Percentiles rank a stretch among this genome's conserved stretches.
These are phyloP conservation scores for Ispidina picta DNA, from an alignment of 2,797 vertebrate genomes.

Conservation along the genomic window DNA sequence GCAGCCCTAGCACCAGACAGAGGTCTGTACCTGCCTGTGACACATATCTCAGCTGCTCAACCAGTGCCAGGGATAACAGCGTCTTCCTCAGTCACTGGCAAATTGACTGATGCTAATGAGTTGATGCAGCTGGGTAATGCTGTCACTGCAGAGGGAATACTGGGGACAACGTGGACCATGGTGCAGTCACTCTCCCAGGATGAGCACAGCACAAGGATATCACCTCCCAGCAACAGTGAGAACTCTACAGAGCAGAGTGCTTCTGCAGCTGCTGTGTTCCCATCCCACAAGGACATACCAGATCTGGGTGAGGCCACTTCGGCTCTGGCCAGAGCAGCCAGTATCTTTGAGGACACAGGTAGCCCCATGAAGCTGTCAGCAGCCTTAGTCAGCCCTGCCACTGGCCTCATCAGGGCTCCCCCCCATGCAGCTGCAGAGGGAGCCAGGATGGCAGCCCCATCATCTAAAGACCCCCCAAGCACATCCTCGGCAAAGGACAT, in stretches of 20 bases:
- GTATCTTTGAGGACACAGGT: rapidly evolving
- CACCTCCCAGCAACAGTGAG: not conserved
- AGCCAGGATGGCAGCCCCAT: not conserved
- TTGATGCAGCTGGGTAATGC: not conserved
- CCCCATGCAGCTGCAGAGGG: rapidly evolving
- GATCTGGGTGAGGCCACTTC: not conserved
- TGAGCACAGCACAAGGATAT: not conserved
- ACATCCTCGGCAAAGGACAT: not conserved
- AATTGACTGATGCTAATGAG: not conserved
- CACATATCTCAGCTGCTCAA: rapidly evolving
- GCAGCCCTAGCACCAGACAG: rapidly evolving
- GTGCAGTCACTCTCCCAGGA: not conserved
- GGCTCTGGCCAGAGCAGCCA: not conserved
- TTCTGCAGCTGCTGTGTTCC: rapidly evolving
- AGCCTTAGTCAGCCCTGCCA: not conserved
- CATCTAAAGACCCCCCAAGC: rapidly evolving
- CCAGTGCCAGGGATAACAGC: not conserved
- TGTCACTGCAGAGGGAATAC: rapidly evolving
- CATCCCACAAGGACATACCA: not conserved
- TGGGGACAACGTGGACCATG: rapidly evolving
- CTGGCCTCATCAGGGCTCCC: rapidly evolving
- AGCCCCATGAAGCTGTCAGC: not conserved
- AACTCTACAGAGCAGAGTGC: not conserved
- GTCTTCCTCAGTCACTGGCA: not conserved
- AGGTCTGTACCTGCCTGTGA: not conserved